Evolutionary conservation across 2,113 vertebrate genomes (phyloP).

Genomic region (Petaurus breviceps): DNA sequence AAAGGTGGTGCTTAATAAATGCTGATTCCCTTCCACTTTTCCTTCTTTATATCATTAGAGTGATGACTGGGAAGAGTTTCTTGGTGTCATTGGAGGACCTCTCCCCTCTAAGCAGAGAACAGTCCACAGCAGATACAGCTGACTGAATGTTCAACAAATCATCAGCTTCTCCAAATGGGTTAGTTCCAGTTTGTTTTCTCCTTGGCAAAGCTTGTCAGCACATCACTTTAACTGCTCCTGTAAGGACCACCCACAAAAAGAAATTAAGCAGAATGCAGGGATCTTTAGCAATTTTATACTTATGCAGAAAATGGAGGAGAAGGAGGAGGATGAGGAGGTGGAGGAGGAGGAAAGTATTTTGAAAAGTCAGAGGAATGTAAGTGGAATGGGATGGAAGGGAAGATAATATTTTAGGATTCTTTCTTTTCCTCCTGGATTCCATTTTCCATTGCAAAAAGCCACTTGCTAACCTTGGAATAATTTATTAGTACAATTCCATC

Average conservation of each 20-base stretch:
- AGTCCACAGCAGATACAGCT: background rate
- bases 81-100: background rate
- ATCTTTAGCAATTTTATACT: background rate
- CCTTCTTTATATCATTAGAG: background rate
- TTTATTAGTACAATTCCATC: background rate
- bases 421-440: background rate
- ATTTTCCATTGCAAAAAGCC: background rate
- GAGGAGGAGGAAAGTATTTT: background rate
- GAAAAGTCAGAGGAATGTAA: background rate
- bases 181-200: background rate
- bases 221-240: background rate
- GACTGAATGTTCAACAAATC: background rate
- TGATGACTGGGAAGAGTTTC: background rate
- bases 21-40: background rate
- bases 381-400: background rate
- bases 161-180: background rate
- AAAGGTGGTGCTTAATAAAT: background rate
- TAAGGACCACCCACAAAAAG: background rate
- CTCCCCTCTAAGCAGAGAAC: background rate
- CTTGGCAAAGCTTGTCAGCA: background rate
- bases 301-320: background rate
- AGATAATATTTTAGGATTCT: constrained; percentile 1
- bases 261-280: background rate
- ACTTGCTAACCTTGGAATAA: background rate
- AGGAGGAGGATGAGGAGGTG: background rate